phyloP scores from a whole-genome alignment of 2,888 invertebrate species.

The Cordilura impudica region DNA sequence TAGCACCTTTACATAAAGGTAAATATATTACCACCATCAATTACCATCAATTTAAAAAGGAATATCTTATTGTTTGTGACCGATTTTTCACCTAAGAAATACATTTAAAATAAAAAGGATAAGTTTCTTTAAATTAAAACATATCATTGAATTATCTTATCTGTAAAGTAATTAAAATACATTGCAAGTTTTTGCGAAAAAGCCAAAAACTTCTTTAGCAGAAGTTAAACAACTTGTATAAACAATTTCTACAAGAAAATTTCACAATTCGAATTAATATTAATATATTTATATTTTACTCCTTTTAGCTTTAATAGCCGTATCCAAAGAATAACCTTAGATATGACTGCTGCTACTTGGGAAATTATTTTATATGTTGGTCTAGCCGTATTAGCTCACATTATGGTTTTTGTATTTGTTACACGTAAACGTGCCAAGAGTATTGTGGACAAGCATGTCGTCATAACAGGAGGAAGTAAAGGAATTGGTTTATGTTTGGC shows the following conservation, averaged over 20 bases:
- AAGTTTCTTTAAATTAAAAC: neutral
- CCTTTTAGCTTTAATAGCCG: constrained; percentile 12
- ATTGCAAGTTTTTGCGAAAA: constrained; percentile 30
- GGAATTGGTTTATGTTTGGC: constrained; percentile 95
- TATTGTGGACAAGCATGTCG: constrained; percentile 81
- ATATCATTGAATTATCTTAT: constrained; percentile 2
- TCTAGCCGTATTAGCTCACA: constrained; percentile 69
- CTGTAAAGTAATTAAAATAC: neutral
- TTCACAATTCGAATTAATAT: constrained; percentile 7
- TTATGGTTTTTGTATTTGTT: constrained; percentile 71
- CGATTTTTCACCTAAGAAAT: constrained; percentile 25
- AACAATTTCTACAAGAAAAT: constrained; percentile 36
- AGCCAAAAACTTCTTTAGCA: neutral
- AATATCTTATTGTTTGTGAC: neutral
- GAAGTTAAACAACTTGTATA: neutral
- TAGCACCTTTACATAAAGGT: too few relatives aligned
- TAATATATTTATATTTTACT: neutral
- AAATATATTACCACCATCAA: neutral
- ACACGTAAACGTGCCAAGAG: constrained; percentile 70
- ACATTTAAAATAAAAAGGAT: neutral
- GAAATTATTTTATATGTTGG: constrained; percentile 70
- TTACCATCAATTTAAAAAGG: neutral
- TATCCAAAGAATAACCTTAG: neutral
- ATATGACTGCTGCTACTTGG: constrained; percentile 61
- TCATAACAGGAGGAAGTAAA: constrained; percentile 95